phyloP scores from a whole-genome alignment of 2,888 invertebrate species.

The Esperia sulphurella region DNA sequence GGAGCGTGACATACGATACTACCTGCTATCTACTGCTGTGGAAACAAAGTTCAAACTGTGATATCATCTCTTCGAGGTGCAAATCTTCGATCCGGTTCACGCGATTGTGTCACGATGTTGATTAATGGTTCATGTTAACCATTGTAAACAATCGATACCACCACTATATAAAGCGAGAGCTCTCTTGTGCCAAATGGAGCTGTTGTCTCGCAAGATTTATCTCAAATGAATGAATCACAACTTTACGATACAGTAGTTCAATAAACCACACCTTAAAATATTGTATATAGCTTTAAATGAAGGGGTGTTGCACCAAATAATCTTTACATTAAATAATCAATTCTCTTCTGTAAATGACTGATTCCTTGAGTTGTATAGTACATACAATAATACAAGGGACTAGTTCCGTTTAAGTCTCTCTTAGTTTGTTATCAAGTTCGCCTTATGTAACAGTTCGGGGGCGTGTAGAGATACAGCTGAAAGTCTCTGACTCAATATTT shows the following conservation, averaged over 20 bases:
- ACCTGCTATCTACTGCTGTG: not conserved
- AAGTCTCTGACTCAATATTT: not conserved
- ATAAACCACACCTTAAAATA: too few species aligned
- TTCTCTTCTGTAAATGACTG: too few species aligned
- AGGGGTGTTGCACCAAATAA: too few species aligned
- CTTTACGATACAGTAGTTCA: not conserved
- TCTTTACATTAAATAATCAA: too few species aligned
- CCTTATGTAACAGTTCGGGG: not conserved
- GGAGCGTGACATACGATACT: not conserved
- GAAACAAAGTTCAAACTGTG: slow-evolving; percentile 23
- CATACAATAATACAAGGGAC: too few species aligned
- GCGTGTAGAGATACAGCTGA: not conserved
- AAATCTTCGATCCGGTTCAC: slow-evolving; percentile 25
- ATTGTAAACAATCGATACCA: slow-evolving; percentile 32
- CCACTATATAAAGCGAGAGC: slow-evolving; percentile 15
- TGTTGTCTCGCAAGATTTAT: slow-evolving; percentile 10
- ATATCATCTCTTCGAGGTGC: slow-evolving; percentile 16
- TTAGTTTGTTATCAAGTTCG: not conserved
- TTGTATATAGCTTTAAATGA: too few species aligned
- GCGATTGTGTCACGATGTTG: slow-evolving; percentile 46
- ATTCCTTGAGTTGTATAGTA: too few species aligned
- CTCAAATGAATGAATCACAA: slow-evolving; percentile 13
- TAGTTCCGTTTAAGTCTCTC: too few species aligned
- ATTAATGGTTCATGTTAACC: slow-evolving; percentile 34
- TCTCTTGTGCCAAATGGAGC: slow-evolving; percentile 20